Conservation (phyloP, 1,140 invertebrate species). For the Sarcophaga bullata region DNA sequence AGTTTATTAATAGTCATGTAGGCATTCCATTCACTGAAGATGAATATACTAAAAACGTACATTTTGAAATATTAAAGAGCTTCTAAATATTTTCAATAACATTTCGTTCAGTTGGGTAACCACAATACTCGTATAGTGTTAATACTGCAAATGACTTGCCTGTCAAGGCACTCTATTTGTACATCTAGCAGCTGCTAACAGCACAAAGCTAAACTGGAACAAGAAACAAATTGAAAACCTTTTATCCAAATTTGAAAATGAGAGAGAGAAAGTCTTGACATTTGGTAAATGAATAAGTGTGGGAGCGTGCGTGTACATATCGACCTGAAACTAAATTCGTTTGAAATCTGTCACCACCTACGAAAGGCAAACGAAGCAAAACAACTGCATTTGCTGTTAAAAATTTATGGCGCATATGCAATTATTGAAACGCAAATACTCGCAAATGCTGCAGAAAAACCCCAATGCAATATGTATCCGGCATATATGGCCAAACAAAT, state of each 20-base stretch:
- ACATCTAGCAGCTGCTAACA: too few species aligned
- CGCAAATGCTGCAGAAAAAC: neutral
- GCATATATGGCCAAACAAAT: too few species aligned
- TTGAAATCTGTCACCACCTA: too few species aligned
- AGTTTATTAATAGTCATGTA: neutral
- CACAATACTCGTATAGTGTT: too few species aligned
- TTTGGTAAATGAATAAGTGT: too few species aligned
- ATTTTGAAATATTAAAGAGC: too few species aligned
- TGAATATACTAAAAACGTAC: neutral
- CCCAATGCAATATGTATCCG: neutral
- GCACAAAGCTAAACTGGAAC: neutral
- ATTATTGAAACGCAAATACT: conserved; percentile 17
- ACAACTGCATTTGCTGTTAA: conserved; percentile 20
- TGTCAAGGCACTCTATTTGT: too few species aligned
- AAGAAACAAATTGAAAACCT: neutral
- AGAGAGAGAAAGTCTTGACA: neutral
- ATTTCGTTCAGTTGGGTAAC: too few species aligned
- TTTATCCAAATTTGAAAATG: too few species aligned
- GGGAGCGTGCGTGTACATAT: neutral
- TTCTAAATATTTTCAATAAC: too few species aligned
- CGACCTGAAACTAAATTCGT: neutral
- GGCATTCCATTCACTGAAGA: neutral
- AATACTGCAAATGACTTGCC: too few species aligned
- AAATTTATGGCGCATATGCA: conserved; percentile 20
- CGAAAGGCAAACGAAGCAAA: neutral